A percentile compares a stretch with the other conserved stretches of the same genome.
phyloP scores from a whole-genome alignment of 1,140 invertebrate species.

The Ridgeia piscesae region DNA sequence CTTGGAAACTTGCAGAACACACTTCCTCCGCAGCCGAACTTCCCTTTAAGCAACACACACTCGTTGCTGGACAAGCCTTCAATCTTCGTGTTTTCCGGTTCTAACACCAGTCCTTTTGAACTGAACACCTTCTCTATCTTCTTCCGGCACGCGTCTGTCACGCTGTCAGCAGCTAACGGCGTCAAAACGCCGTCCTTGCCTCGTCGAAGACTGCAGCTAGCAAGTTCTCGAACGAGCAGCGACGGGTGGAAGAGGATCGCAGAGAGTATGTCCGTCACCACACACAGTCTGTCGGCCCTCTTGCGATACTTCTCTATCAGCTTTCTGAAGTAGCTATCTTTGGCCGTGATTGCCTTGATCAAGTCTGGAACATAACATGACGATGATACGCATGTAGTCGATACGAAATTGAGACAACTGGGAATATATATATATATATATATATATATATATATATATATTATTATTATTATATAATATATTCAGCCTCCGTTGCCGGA shows the following conservation, averaged over 20 bases:
- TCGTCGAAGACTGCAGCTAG: neutral
- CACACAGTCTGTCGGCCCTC: neutral
- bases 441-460: too few relatives aligned
- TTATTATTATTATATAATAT: too few relatives aligned
- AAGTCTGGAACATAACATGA: neutral
- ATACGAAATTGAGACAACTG: neutral
- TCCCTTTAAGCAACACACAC: neutral
- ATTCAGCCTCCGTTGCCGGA: too few relatives aligned
- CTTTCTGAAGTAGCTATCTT: neutral
- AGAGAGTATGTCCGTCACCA: neutral
- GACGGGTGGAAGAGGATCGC: neutral
- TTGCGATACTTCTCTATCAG: neutral
- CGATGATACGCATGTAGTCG: neutral
- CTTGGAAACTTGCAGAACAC: neutral
- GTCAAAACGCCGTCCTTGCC: neutral
- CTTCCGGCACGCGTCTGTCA: neutral
- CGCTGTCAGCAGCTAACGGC: neutral
- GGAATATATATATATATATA: too few relatives aligned
- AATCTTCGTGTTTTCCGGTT: neutral
- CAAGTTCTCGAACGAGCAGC: neutral
- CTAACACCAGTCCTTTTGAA: neutral
- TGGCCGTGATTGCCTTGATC: neutral
- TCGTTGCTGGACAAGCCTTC: neutral
- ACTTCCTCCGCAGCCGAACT: neutral
- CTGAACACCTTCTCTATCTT: neutral